Evolutionary conservation across 2,888 invertebrate species (phyloP), one percentile per base, ranked within the genome.

Genomic region (Heliconius charithonia): DNA sequence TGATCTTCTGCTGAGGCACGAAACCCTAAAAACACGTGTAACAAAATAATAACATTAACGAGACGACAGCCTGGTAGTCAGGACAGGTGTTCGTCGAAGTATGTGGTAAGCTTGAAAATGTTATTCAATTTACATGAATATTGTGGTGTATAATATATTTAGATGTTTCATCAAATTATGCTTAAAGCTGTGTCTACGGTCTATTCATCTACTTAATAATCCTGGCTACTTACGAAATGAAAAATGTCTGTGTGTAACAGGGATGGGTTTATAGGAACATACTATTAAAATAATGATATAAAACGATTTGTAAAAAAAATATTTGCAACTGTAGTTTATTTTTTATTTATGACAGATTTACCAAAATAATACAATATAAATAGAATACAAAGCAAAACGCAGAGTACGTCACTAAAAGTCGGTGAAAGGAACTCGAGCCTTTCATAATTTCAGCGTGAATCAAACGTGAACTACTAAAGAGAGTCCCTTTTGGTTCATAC

Each of bases 401-500:
- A 69, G 3, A 27, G 69, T 69, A 3, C 13, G 25, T 69, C 9
- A 45, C 25, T 25, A 45, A 25, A 25, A 7, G 7, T 25, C 9
- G 16, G 45, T 19, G 41, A 69, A 69, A 69, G 25, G 69, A 45
- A 69, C 16, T 29, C 41, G 25, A 45, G 32, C 51, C 19, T 62
- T 67, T 19, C 16, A 78, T 29, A 66, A 66, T 73, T 41, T 67
- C 59, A 73, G 27, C 37, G 22, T 67, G 73, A 73, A 73, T 73
- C 65, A 62, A 32, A 69, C 37, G 27, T 27, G 51, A 72, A 67
- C 62, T 56, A 29, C 32, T 29, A 25, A 51, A 71, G 71, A 65
- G 63, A 74, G 41, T 74, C 70, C 69, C 73, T 75, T 76, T 77
- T 72, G 78, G 75, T 76, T 56, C 75, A 73, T 79, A 75, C 74